Evolutionary conservation across 2,797 vertebrate genomes (phyloP).

Genomic region (Hippoglossus hippoglossus): DNA sequence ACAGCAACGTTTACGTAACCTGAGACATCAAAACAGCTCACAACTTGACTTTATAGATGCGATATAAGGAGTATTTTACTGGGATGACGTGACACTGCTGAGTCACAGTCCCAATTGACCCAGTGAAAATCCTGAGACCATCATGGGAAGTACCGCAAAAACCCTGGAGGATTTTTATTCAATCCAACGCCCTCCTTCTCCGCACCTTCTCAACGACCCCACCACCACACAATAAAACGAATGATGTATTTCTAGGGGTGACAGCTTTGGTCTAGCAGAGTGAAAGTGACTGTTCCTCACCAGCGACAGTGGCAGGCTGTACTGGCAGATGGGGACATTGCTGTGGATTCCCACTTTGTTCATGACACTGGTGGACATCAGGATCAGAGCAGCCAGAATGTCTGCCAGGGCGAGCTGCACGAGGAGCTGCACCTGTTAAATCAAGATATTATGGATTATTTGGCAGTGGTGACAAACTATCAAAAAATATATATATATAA

Average conservation of each 20-base stretch:
- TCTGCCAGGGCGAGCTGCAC: slow-evolving; percentile 87
- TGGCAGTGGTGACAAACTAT: too few relatives aligned
- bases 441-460: too few relatives aligned
- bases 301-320: slow-evolving; percentile 80
- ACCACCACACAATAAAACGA: neutral
- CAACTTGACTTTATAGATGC: slow-evolving; percentile 24
- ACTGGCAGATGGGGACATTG: slow-evolving; percentile 67
- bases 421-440: slow-evolving; percentile 80
- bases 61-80: slow-evolving; percentile 24
- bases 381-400: slow-evolving; percentile 78
- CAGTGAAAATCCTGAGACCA: neutral
- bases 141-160: slow-evolving; percentile 4
- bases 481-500: too few relatives aligned
- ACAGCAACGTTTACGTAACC: neutral
- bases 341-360: slow-evolving; percentile 58
- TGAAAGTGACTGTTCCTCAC: slow-evolving; percentile 65
- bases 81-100: neutral
- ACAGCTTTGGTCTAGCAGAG: rapidly evolving
- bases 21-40: neutral
- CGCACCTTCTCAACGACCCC: neutral
- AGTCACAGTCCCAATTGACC: neutral
- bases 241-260: slow-evolving; percentile 1
- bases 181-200: neutral
- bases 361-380: slow-evolving; percentile 73
- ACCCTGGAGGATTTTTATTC: neutral